A percentile compares a stretch with the other conserved stretches of the same genome.
phyloP scores from a whole-genome alignment of 2,113 vertebrate genomes.

The Nesogale talazaci region DNA sequence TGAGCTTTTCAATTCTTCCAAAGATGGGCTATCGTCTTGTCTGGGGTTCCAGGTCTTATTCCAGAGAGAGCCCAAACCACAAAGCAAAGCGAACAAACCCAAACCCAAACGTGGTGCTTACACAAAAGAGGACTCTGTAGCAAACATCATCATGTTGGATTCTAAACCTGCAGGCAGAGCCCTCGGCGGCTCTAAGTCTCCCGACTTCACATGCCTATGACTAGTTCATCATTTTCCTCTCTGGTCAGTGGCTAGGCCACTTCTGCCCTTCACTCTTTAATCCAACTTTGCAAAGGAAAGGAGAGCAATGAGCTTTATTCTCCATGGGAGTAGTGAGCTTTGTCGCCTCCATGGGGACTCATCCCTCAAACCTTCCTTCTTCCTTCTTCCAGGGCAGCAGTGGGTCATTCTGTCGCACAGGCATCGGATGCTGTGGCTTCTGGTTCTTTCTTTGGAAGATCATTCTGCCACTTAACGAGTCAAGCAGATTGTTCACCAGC shows the following conservation, averaged over 20 bases:
- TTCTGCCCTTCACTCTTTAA: neutral
- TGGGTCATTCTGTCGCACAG: neutral
- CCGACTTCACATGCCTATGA: neutral
- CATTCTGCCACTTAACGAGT: conserved; percentile 49
- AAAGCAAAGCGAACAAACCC: neutral
- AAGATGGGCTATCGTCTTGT: neutral
- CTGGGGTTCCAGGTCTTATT: conserved; percentile 7
- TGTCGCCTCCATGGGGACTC: fast-evolving
- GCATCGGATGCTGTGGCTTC: neutral
- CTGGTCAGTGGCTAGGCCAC: neutral
- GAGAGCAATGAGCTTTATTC: neutral
- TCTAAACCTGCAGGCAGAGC: neutral
- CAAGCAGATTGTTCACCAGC: conserved; percentile 52
- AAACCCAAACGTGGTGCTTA: neutral
- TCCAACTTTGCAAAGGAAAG: conserved; percentile 12
- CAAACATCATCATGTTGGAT: neutral
- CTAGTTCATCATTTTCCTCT: neutral
- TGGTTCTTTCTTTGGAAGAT: conserved; percentile 57
- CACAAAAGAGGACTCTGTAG: neutral
- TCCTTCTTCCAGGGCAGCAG: neutral
- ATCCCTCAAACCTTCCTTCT: neutral
- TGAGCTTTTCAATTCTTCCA: conserved; percentile 42
- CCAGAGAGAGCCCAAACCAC: neutral
- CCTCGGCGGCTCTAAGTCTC: conserved; percentile 25
- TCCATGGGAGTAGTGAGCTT: neutral